A percentile compares a stretch with the other conserved stretches of the same genome.
Conservation (phyloP, 2,113 vertebrate genomes). For the Eclectus roratus region DNA sequence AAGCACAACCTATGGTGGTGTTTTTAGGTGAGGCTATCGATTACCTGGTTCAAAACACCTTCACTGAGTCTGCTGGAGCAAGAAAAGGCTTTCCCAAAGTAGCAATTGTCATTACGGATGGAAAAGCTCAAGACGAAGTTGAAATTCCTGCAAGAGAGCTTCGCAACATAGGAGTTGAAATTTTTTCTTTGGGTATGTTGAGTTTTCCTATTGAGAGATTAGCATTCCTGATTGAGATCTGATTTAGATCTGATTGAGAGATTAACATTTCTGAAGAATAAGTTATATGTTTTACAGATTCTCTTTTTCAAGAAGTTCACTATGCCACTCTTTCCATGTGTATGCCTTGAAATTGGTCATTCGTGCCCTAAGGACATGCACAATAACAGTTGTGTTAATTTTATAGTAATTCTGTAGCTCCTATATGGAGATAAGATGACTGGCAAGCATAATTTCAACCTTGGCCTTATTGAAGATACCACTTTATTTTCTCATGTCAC, state of each 20-base stretch:
- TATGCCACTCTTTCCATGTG: not conserved
- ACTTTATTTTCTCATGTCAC: not conserved
- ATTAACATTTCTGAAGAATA: not conserved
- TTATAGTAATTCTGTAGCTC: not conserved
- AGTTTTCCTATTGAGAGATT: not conserved
- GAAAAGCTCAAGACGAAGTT: conserved; percentile 88
- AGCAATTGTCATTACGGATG: conserved; percentile 90
- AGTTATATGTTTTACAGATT: not conserved
- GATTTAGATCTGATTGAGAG: not conserved
- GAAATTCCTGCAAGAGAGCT: conserved; percentile 85
- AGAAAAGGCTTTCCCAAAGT: conserved; percentile 90
- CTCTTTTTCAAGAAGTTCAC: not conserved
- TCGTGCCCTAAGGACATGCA: not conserved
- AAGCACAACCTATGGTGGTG: not conserved
- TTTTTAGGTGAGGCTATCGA: conserved; percentile 86
- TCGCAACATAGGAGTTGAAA: conserved; percentile 87
- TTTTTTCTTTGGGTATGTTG: conserved; percentile 90
- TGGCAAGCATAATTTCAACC: not conserved
- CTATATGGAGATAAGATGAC: not conserved
- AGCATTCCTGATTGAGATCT: not conserved
- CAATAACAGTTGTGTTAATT: not conserved
- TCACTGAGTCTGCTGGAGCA: conserved; percentile 84
- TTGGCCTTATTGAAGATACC: not conserved
- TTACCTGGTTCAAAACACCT: conserved; percentile 82
- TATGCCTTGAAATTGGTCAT: not conserved